Evolutionary conservation across 2,797 vertebrate species (phyloP).

Genomic region (Apogon talboti): DNA sequence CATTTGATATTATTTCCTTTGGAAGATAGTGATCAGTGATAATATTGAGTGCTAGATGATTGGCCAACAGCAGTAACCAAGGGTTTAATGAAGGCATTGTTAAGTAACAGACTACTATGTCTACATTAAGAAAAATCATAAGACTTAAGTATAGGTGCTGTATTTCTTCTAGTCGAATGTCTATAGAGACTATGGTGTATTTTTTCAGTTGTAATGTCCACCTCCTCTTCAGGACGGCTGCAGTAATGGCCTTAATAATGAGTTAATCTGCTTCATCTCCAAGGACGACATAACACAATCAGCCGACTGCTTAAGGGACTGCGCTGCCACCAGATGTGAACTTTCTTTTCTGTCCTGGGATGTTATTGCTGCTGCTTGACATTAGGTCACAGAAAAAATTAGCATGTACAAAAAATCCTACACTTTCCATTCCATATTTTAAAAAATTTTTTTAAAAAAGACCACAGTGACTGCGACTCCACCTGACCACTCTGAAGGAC

Average conservation of each 20-base stretch:
- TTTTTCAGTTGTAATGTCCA: conserved; percentile 2
- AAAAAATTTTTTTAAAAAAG: conserved; percentile 1
- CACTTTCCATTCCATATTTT: conserved; percentile 8
- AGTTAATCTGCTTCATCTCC: conserved; percentile 59
- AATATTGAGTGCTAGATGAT: no score
- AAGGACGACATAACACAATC: conserved; percentile 63
- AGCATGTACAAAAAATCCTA: conserved; percentile 21
- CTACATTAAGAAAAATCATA: no score
- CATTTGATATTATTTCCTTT: no score
- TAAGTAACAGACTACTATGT: no score
- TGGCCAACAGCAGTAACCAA: no score
- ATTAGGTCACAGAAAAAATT: conserved; percentile 55
- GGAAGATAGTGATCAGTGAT: no score
- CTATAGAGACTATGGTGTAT: background rate
- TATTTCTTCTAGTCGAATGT: background rate
- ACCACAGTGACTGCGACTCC: conserved; percentile 19
- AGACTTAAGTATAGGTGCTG: background rate
- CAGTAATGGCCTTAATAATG: conserved; percentile 56
- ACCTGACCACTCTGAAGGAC: conserved; percentile 19
- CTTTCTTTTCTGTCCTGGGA: conserved; percentile 40
- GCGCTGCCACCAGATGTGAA: conserved; percentile 65
- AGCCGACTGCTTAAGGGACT: conserved; percentile 21
- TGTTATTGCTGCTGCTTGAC: conserved; percentile 60
- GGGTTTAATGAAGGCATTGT: no score
- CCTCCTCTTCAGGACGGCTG: conserved; percentile 8